Percentiles rank a stretch among this genome's conserved stretches.
These are phyloP conservation scores for Rhea americana DNA, from an alignment of 2,113 vertebrate species.

Conservation along the genomic window DNA sequence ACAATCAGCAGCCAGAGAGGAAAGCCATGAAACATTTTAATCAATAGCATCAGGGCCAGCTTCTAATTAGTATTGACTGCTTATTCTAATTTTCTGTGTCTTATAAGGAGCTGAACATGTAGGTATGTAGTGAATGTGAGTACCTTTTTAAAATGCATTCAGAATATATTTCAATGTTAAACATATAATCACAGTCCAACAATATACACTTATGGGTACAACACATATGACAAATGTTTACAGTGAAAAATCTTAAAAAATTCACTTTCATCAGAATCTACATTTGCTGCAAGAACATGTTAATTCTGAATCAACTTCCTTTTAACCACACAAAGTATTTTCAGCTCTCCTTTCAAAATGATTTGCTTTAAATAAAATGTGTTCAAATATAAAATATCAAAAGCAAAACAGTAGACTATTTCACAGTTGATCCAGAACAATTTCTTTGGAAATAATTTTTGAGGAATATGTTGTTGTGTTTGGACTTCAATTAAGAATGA, in stretches of 20 bases:
- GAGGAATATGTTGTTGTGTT: background rate
- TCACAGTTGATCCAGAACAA: background rate
- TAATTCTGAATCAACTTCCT: background rate
- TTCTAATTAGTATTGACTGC: background rate
- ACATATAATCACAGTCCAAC: background rate
- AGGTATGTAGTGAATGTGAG: background rate
- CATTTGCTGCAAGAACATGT: background rate
- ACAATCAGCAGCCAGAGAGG: background rate
- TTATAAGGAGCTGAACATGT: background rate
- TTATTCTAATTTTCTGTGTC: background rate
- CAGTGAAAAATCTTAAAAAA: background rate
- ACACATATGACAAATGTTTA: background rate
- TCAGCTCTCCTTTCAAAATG: background rate
- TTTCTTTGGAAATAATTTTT: rapidly evolving
- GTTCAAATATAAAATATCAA: background rate
- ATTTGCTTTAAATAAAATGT: background rate
- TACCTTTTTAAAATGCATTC: background rate
- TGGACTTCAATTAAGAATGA: background rate
- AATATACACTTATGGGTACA: background rate
- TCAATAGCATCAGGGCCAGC: background rate
- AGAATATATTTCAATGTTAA: background rate
- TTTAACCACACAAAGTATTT: background rate
- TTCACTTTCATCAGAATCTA: background rate
- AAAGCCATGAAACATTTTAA: background rate
- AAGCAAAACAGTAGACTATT: background rate